Evolutionary conservation across 2,888 invertebrate genomes (phyloP), one percentile per base, ranked within the genome.

Genomic region (Rhyacophila evoluta): DNA sequence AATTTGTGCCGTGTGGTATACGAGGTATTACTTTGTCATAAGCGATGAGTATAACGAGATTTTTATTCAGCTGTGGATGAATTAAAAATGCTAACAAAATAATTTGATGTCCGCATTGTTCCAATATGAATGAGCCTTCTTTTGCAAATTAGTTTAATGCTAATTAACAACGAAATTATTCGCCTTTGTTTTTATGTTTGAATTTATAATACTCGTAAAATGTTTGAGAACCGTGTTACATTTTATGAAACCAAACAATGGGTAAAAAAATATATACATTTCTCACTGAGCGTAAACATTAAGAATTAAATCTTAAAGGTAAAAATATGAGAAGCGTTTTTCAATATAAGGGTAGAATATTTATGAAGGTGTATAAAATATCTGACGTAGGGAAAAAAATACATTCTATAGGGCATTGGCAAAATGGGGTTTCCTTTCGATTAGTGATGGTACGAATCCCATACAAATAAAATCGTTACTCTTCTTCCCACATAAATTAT

Each of bases 391-490:
- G 55, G 19, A 55, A 55, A 41, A 55, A 55, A n/a, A n/a, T n/a
- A 55, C 55, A 55, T 55, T 55, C 55, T 55, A 19, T 55, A 15
- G 8, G 15, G 55, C 55, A 55, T 55, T 55, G 55, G 55, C 55
- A 55, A 55, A 55, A 19, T 55, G 19, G 55, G 55, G 55, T 55
- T 55, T 55, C 55, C 55, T 55, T 55, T 55, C 15, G 55, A 55
- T 55, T 55, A 55, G 55, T 55, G 55, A 55, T 55, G 55, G 55
- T 55, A 55, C 55, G 55, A 55, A 25, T 55, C 25, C 55, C 55
- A 19, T 55, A 55, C 55, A 55, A 55, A 55, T 55, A 19, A 55
- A 55, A 55, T 55, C 55, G 55, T 55, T 55, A 55, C 10, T 55
- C 15, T 55, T 55, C 55, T 55, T 10, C 10, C 10, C 55, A 6